Evolutionary conservation across 2,113 vertebrate genomes (phyloP).

Genomic region (Peromyscus leucopus): DNA sequence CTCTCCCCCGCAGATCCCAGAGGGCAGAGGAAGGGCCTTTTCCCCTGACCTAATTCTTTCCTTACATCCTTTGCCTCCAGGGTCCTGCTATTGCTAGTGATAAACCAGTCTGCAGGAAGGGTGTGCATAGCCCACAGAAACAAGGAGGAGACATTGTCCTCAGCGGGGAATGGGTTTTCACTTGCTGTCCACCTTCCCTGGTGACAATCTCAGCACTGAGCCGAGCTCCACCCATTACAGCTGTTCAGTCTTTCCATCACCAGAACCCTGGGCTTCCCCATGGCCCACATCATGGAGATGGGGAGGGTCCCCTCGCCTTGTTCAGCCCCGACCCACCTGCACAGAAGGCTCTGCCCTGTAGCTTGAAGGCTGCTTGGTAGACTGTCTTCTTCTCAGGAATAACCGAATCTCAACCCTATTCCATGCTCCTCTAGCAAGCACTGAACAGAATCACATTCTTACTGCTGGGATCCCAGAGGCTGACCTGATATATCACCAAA

Average conservation of each 20-base stretch:
- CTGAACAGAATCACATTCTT: not conserved
- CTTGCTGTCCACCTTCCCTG: not conserved
- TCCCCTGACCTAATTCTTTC: not conserved
- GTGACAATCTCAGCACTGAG: not conserved
- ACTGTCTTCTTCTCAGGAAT: not conserved
- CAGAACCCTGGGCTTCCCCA: not conserved
- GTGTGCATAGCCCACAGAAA: not conserved
- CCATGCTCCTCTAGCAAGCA: not conserved
- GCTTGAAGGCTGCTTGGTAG: not conserved
- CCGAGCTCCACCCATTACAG: not conserved
- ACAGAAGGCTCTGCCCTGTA: not conserved
- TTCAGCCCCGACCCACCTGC: not conserved
- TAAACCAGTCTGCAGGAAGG: not conserved
- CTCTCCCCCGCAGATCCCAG: not conserved
- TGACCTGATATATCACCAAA: not conserved
- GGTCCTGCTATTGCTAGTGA: not conserved
- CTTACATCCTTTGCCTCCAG: not conserved
- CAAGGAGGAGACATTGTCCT: rapidly evolving
- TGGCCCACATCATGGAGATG: rapidly evolving
- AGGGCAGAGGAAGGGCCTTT: no score
- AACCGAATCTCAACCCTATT: no score
- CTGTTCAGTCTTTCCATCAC: not conserved
- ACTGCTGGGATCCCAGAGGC: not conserved
- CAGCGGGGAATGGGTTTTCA: not conserved
- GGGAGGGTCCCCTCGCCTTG: not conserved